Conservation (phyloP, 2,888 invertebrate genomes). For the Colletes collaris region DNA sequence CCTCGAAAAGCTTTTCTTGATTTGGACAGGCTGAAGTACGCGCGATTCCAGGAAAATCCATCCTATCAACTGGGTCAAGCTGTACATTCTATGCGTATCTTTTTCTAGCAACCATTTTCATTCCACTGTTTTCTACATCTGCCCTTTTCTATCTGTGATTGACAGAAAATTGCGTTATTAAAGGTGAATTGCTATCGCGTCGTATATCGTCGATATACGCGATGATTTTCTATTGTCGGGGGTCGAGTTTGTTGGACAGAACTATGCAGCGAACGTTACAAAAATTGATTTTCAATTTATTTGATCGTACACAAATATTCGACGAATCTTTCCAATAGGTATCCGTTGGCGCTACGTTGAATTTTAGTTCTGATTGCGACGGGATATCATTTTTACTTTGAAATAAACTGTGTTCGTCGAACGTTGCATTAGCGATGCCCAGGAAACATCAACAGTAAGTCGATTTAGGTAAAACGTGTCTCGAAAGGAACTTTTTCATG, state of each 20-base stretch:
- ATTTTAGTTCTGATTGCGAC: no score
- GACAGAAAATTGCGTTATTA: constrained; percentile 48
- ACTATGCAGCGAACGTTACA: no score
- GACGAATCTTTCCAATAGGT: no score
- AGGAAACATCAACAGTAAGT: no score
- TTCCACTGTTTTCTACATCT: constrained; percentile 30
- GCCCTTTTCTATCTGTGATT: constrained; percentile 31
- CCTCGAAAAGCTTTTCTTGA: constrained; percentile 65
- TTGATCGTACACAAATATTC: no score
- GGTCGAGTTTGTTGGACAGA: no score
- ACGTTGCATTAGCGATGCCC: no score
- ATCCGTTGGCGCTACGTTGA: no score
- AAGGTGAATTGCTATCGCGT: constrained; percentile 43
- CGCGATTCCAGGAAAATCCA: constrained; percentile 45
- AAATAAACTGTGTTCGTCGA: no score
- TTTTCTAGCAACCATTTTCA: constrained; percentile 44
- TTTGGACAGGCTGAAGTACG: constrained; percentile 58
- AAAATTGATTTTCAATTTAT: no score
- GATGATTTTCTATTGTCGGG: background rate
- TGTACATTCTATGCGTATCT: constrained; percentile 61
- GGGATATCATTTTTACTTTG: no score
- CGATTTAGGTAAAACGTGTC: no score
- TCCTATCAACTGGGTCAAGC: constrained; percentile 56
- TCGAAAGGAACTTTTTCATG: constrained; percentile 3
- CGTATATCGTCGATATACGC: constrained; percentile 8